phyloP scores from a whole-genome alignment of 2,113 vertebrate species.

The Lonchura striata region DNA sequence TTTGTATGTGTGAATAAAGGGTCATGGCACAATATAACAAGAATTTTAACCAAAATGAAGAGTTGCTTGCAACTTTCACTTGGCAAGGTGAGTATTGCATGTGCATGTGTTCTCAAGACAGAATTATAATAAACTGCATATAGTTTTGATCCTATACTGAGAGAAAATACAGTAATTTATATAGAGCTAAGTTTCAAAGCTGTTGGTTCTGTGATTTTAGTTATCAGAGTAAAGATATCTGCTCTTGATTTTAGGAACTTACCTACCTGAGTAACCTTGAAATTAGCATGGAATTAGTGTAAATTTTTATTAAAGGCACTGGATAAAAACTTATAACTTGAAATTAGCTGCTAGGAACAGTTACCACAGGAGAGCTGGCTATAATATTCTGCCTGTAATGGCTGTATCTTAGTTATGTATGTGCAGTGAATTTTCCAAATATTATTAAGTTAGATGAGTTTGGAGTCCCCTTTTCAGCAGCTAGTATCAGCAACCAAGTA shows the following conservation, averaged over 20 bases:
- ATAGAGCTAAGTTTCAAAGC: background rate
- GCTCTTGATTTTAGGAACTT: background rate
- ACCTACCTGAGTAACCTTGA: background rate
- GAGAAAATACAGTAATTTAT: background rate
- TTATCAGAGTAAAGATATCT: background rate
- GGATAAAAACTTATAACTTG: background rate
- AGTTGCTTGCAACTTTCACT: constrained; percentile 60
- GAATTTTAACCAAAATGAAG: constrained; percentile 67
- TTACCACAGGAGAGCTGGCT: background rate
- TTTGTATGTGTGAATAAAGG: background rate
- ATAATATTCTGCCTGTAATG: background rate
- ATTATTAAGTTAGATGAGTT: background rate
- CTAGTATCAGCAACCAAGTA: background rate
- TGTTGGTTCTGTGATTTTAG: background rate
- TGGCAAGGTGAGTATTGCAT: constrained; percentile 67
- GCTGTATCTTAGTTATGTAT: background rate
- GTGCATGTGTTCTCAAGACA: background rate
- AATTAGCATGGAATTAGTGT: background rate
- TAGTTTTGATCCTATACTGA: background rate
- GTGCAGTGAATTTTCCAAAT: background rate
- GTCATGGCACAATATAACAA: constrained; percentile 66
- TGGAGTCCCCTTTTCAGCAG: background rate
- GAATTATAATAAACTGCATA: background rate
- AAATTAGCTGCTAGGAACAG: background rate
- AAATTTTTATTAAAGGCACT: background rate